phyloP scores from a whole-genome alignment of 2,113 vertebrate genomes.

The Mustelus asterias region DNA sequence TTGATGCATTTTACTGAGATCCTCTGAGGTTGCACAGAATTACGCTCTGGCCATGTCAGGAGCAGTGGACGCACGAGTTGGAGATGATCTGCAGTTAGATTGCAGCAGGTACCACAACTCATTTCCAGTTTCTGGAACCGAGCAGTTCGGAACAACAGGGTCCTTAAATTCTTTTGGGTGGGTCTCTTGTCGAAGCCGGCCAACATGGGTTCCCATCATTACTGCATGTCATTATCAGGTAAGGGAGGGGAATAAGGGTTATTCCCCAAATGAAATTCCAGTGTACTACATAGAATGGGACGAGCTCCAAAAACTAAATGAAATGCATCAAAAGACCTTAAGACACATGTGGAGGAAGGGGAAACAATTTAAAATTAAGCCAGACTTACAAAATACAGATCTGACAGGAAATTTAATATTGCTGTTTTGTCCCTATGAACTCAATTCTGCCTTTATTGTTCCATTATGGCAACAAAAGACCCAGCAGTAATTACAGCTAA shows the following conservation, averaged over 20 bases:
- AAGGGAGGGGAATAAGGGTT: neutral
- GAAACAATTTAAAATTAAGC: neutral
- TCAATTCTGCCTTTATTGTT: neutral
- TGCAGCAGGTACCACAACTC: neutral
- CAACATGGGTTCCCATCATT: neutral
- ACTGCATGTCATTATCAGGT: neutral
- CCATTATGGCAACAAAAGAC: neutral
- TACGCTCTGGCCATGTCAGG: neutral
- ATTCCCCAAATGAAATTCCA: neutral
- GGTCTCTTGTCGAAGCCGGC: neutral
- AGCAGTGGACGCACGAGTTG: neutral
- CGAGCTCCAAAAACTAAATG: neutral
- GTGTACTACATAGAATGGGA: neutral
- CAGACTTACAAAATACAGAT: neutral
- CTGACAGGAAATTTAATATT: neutral
- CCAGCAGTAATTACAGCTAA: neutral
- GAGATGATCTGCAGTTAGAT: neutral
- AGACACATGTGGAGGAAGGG: neutral
- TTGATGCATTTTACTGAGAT: neutral
- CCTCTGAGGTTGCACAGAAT: neutral
- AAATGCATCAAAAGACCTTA: neutral
- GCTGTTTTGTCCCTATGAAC: neutral
- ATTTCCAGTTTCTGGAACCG: neutral
- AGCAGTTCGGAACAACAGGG: neutral
- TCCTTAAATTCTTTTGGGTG: neutral